Conservation (phyloP, 2,888 invertebrate species). For the Choreutis nemorana region DNA sequence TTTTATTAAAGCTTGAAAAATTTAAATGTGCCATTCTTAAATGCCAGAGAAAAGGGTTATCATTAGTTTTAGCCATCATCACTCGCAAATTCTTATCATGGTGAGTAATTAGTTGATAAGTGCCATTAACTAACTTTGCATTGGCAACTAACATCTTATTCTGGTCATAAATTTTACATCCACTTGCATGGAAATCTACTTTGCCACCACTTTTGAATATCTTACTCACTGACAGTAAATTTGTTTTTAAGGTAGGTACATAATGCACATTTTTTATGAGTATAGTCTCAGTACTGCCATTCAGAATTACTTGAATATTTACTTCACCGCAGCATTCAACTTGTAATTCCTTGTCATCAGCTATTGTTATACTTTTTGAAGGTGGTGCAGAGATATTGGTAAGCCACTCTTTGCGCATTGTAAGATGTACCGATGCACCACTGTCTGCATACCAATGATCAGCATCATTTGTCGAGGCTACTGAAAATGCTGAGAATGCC, state of each 20-base stretch:
- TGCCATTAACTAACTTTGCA: slow-evolving; percentile 6
- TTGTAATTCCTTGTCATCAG: slow-evolving; percentile 10
- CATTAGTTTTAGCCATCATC: slow-evolving; percentile 8
- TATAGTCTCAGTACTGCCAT: neutral
- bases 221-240: slow-evolving; percentile 11
- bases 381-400: slow-evolving; percentile 9
- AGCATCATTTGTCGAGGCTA: too few species aligned
- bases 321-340: slow-evolving; percentile 10
- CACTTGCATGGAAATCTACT: slow-evolving; percentile 7
- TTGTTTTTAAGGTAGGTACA: slow-evolving; percentile 9
- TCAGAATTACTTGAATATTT: neutral
- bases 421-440: slow-evolving; percentile 17
- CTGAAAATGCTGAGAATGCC: too few species aligned
- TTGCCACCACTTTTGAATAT: slow-evolving; percentile 9
- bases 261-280: slow-evolving; percentile 9
- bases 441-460: slow-evolving; percentile 30
- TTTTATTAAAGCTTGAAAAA: slow-evolving; percentile 7
- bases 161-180: slow-evolving; percentile 7
- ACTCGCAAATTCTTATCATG: slow-evolving; percentile 5
- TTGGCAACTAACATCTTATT: slow-evolving; percentile 5
- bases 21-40: slow-evolving; percentile 11
- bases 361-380: slow-evolving; percentile 10
- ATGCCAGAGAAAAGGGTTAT: slow-evolving; percentile 11
- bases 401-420: slow-evolving; percentile 12
- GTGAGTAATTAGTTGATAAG: too few species aligned